Evolutionary conservation across 1,140 invertebrate species (phyloP).

Genomic region (Pantala flavescens): DNA sequence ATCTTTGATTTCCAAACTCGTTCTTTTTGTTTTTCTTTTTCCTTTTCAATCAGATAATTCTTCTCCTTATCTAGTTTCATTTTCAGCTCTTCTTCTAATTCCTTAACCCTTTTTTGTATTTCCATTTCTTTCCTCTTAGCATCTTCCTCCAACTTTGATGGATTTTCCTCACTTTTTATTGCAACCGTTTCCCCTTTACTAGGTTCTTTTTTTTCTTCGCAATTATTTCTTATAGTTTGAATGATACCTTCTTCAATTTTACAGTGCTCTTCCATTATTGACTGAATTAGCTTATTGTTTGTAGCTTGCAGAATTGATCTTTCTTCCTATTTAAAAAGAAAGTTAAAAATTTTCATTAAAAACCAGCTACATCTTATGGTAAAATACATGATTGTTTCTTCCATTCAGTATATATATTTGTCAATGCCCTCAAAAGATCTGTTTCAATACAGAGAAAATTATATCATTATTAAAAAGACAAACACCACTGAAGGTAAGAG

Average conservation of each 20-base stretch:
- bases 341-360: too few species aligned
- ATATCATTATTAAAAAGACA: too few species aligned
- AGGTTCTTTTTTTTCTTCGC: background rate
- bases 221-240: background rate
- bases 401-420: too few species aligned
- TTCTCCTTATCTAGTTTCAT: background rate
- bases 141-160: background rate
- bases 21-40: background rate
- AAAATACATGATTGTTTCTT: too few species aligned
- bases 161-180: background rate
- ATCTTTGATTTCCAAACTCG: background rate
- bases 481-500: too few species aligned
- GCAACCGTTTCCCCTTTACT: background rate
- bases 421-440: too few species aligned
- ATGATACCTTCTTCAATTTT: background rate
- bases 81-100: background rate
- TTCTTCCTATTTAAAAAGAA: background rate
- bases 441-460: too few species aligned
- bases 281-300: background rate
- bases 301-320: background rate
- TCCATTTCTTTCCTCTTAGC: background rate
- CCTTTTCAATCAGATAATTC: background rate
- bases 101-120: background rate
- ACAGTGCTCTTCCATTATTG: background rate
- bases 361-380: too few species aligned